Conservation (phyloP, 2,888 invertebrate genomes). For the Pyrrhia umbra region DNA sequence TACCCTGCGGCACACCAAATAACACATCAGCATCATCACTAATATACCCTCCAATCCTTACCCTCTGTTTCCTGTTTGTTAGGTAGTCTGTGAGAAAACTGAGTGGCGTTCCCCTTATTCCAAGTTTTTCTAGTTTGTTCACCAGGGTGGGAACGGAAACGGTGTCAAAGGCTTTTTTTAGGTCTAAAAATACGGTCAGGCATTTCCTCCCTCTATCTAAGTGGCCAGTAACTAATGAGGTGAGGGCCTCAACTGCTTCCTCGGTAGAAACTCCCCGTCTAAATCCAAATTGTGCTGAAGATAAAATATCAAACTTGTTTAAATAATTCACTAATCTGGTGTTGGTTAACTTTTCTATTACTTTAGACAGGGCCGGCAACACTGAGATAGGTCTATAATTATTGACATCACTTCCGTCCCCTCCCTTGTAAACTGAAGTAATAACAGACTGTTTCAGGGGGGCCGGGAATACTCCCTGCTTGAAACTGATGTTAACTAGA, state of each 20-base stretch:
- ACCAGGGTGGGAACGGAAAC: too few species aligned
- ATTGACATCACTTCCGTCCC: not conserved
- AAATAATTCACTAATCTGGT: not conserved
- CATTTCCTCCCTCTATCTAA: not conserved
- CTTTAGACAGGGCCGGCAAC: not conserved
- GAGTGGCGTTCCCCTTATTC: not conserved
- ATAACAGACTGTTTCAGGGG: not conserved
- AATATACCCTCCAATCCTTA: not conserved
- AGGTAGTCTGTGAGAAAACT: not conserved
- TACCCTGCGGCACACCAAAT: not conserved
- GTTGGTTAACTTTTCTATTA: not conserved
- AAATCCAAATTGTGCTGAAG: conserved; percentile 2
- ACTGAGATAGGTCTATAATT: conserved; percentile 3
- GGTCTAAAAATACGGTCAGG: not conserved
- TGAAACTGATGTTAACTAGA: not conserved
- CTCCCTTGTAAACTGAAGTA: too few species aligned
- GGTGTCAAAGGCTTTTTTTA: too few species aligned
- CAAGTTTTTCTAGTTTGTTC: not conserved
- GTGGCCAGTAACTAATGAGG: not conserved
- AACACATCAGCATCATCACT: not conserved
- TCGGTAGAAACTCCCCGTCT: conserved; percentile 1
- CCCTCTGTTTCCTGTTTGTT: not conserved
- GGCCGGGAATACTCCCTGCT: not conserved
- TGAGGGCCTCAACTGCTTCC: not conserved
- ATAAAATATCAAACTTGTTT: not conserved